These are phyloP conservation scores for Octomys mimax DNA, from an alignment of 2,797 vertebrate genomes.

Conservation along the genomic window DNA sequence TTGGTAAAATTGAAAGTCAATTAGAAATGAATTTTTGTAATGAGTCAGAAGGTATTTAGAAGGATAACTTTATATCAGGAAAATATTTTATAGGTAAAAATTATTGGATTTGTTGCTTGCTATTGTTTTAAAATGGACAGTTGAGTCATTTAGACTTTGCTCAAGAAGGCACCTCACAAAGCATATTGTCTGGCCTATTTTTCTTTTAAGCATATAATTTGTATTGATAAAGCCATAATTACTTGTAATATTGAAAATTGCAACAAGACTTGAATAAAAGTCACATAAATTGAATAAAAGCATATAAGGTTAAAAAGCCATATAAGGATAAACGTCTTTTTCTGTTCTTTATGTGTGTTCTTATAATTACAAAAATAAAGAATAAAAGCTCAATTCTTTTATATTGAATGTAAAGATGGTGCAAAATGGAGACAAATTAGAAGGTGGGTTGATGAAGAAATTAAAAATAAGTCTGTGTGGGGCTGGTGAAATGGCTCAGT, in stretches of 20 bases:
- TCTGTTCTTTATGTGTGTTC: not conserved
- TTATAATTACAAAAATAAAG: not conserved
- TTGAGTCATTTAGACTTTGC: not conserved
- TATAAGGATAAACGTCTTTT: not conserved
- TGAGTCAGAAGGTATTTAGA: constrained; percentile 6
- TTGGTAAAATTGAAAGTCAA: not conserved
- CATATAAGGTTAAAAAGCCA: not conserved
- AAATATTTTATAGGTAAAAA: not conserved
- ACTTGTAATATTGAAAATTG: not conserved
- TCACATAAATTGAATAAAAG: no score
- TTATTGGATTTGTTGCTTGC: not conserved
- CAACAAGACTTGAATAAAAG: constrained; percentile 4
- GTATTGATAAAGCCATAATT: not conserved
- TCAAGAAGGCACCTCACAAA: not conserved
- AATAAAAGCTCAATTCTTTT: not conserved
- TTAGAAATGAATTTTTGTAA: not conserved
- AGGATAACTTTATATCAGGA: not conserved
- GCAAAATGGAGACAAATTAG: not conserved
- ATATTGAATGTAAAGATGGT: not conserved
- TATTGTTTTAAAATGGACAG: not conserved
- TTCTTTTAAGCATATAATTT: not conserved
- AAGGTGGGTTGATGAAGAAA: not conserved
- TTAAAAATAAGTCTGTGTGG: not conserved
- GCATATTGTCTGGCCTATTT: not conserved
- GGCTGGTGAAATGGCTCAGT: no score